Conservation (phyloP, 2,888 invertebrate genomes). For the Cyrtodaria siliqua region DNA sequence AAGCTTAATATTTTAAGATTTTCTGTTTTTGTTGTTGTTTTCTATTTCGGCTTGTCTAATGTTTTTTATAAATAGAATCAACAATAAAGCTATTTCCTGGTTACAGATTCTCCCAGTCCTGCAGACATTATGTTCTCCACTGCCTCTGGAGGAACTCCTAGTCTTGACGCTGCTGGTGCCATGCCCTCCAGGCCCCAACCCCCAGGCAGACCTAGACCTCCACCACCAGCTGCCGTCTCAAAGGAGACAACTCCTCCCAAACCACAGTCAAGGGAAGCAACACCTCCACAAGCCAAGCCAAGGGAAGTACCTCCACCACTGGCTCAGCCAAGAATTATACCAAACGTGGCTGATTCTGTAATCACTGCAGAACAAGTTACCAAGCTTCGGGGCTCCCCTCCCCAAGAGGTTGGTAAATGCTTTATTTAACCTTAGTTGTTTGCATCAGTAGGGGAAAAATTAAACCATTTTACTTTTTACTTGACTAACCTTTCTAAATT, state of each 20-base stretch:
- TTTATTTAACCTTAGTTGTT: not conserved
- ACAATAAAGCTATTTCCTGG: too few relatives aligned
- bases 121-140: conserved; percentile 63
- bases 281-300: not conserved
- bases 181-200: conserved; percentile 58
- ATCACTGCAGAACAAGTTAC: conserved; percentile 56
- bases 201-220: conserved; percentile 52
- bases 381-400: conserved; percentile 62
- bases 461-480: not conserved
- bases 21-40: too few relatives aligned
- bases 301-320: conserved; percentile 24
- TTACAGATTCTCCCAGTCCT: conserved; percentile 77
- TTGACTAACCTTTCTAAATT: not conserved
- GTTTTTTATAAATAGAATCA: too few relatives aligned
- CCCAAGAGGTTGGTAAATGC: conserved; percentile 59
- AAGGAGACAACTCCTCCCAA: conserved; percentile 5
- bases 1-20: too few relatives aligned
- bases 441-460: not conserved
- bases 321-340: not conserved
- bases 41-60: too few relatives aligned
- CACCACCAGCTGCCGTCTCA: conserved; percentile 24
- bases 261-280: not conserved
- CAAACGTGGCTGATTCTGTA: conserved; percentile 27
- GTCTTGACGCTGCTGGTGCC: conserved; percentile 7
- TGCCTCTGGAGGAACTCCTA: conserved; percentile 2